Conservation (phyloP, 2,888 invertebrate species). For the Platycheirus albimanus region DNA sequence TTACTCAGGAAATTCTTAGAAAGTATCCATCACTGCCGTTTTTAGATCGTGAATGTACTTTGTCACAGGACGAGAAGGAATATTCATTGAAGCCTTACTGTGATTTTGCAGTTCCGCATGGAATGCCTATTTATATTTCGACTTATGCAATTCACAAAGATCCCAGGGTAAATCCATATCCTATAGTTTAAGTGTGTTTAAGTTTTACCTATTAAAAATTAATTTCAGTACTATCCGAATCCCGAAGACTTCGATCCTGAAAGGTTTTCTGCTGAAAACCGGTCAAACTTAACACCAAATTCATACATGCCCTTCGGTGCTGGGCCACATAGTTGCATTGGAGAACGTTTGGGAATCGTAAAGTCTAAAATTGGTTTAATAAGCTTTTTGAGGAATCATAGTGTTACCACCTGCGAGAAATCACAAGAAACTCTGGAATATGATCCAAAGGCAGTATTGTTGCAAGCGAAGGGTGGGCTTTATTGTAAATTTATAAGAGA, state of each 20-base stretch:
- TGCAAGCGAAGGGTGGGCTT: slow-evolving; percentile 70
- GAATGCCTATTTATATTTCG: slow-evolving; percentile 73
- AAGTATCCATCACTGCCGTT: slow-evolving; percentile 75
- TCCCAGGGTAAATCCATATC: slow-evolving; percentile 37
- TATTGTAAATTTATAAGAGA: slow-evolving; percentile 56
- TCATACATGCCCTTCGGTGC: slow-evolving; percentile 76
- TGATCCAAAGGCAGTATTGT: slow-evolving; percentile 64
- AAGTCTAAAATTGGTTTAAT: slow-evolving; percentile 73
- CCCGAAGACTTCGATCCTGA: slow-evolving; percentile 77
- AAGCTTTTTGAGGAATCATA: slow-evolving; percentile 73
- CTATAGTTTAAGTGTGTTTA: neutral
- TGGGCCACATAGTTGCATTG: slow-evolving; percentile 76
- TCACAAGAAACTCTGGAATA: slow-evolving; percentile 41
- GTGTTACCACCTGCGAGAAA: slow-evolving; percentile 23
- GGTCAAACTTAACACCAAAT: slow-evolving; percentile 68
- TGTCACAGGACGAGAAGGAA: slow-evolving; percentile 32
- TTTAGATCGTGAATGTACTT: slow-evolving; percentile 65
- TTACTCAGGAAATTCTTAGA: slow-evolving; percentile 68
- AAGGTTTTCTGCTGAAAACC: slow-evolving; percentile 76
- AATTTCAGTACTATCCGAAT: slow-evolving; percentile 71
- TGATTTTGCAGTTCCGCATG: slow-evolving; percentile 66
- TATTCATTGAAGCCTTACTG: slow-evolving; percentile 18
- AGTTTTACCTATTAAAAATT: neutral
- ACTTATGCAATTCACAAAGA: slow-evolving; percentile 71
- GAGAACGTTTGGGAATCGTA: slow-evolving; percentile 75